Conservation (phyloP, 2,888 invertebrate species). For the Luperina nickerlii region DNA sequence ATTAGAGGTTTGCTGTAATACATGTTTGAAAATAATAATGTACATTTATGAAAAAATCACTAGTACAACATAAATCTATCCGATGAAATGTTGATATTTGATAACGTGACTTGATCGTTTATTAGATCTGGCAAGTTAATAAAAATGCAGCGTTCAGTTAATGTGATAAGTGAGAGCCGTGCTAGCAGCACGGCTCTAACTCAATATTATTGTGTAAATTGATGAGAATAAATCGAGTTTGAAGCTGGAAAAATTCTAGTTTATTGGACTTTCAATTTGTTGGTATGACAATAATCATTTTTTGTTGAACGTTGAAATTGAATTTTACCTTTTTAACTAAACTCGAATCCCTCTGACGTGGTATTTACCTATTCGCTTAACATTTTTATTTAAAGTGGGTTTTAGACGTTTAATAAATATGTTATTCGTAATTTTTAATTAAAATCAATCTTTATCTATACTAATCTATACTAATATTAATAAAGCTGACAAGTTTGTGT, state of each 20-base stretch:
- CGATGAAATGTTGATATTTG: not conserved
- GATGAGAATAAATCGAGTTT: constrained; percentile 26
- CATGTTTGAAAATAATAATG: too few species aligned
- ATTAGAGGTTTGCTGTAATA: too few species aligned
- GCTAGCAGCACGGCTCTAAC: not conserved
- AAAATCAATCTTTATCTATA: not conserved
- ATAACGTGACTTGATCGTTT: not conserved
- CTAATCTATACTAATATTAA: too few species aligned
- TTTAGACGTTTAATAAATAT: not conserved
- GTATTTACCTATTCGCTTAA: too few species aligned
- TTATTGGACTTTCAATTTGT: constrained; percentile 20
- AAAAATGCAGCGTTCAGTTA: constrained; percentile 25
- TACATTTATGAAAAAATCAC: too few species aligned
- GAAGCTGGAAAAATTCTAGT: constrained; percentile 8
- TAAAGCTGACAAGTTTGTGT: too few species aligned
- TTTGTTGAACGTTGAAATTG: constrained; percentile 14
- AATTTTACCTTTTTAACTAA: constrained; percentile 7
- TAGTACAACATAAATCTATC: too few species aligned
- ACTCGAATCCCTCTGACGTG: not conserved
- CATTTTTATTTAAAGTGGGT: too few species aligned
- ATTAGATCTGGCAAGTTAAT: constrained; percentile 26
- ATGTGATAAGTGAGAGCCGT: not conserved
- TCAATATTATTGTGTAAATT: constrained; percentile 30
- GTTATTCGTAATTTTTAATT: not conserved
- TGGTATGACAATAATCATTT: constrained; percentile 20